Base-by-base conservation (phyloP, 2,888 invertebrate genomes). In the Lepeophtheirus nordmannii region DNA sequence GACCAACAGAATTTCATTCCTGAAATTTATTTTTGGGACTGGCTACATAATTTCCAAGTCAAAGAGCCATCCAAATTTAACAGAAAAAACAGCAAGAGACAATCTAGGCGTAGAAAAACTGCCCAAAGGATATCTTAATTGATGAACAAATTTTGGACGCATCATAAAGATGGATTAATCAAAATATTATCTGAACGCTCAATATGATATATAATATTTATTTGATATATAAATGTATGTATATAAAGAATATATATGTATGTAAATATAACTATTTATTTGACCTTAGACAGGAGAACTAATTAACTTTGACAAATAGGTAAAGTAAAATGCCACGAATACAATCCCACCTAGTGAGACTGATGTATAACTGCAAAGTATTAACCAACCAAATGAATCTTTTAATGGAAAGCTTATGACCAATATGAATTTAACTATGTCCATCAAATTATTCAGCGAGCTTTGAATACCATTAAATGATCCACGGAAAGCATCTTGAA, bases 391-490 rank as follows among this genome's bases (percentile, higher is more conserved):
- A 71, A 79, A 80, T 14, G 75, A 74, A 57, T 75, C 71, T 1
- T 76, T 73, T 40, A 73, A 70, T 0, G 79, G 78, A 7, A 76
- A 71, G 3, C 74, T 65, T 14, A 79, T 75, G 5, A 78, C 79
- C 57, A 79, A 71, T 10, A 73, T 67, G 70, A 77, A 78, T 71
- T 80, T 80, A 39, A 78, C 58, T 71, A 79, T 74, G 69, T 78
- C 77, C 75, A 79, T 74, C 14, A 75, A 68, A 71, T 74, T 75
- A 71, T 79, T 78, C 12, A 80, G 70, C 1, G 78, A 77, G 64
- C 72, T 74, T 70, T 80, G 80, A 2, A 80, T 78, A 2, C 79
- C 80, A 68, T 75, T 76, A 14, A 80, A 75, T 9, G 75, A 73
- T 7, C 80, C 80, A 23, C 79, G 72, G 69, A 79, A 75, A 5